phyloP scores from a whole-genome alignment of 2,797 vertebrate species.

The Enteromius fasciolatus region DNA sequence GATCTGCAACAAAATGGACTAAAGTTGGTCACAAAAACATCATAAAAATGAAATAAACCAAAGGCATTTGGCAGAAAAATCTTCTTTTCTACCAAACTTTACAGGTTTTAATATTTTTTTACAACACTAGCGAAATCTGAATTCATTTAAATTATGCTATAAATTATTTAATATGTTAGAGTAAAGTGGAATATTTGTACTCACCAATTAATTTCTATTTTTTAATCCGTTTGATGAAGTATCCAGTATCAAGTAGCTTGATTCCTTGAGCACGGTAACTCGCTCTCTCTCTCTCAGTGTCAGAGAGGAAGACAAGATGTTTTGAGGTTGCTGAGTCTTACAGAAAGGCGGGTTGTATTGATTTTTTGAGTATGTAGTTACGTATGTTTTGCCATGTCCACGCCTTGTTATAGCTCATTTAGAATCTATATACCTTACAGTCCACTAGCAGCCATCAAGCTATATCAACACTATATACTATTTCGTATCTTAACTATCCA shows the following conservation, averaged over 20 bases:
- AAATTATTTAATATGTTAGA: not conserved
- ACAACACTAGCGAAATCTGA: not conserved
- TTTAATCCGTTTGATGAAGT: not conserved
- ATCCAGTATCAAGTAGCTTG: not conserved
- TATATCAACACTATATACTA: not conserved
- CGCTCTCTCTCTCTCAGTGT: not conserved
- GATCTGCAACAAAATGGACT: not conserved
- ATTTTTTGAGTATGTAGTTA: constrained; percentile 26
- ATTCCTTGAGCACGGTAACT: not conserved
- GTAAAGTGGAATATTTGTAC: constrained; percentile 9
- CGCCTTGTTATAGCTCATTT: not conserved
- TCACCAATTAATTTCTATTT: constrained; percentile 4
- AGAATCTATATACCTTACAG: not conserved
- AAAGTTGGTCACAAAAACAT: not conserved
- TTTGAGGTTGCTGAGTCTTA: not conserved
- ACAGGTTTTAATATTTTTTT: not conserved
- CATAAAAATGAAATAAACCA: not conserved
- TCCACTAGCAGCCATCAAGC: not conserved
- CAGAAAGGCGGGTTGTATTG: constrained; percentile 41
- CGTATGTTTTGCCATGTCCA: not conserved
- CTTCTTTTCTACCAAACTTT: no score
- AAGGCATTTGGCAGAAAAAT: constrained; percentile 1
- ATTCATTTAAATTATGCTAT: not conserved
- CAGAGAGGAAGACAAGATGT: constrained; percentile 25
- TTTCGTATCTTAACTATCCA: not conserved